Evolutionary conservation across 2,797 vertebrate species (phyloP), one percentile per base, ranked within the genome.

Genomic region (Apodemus agrarius): DNA sequence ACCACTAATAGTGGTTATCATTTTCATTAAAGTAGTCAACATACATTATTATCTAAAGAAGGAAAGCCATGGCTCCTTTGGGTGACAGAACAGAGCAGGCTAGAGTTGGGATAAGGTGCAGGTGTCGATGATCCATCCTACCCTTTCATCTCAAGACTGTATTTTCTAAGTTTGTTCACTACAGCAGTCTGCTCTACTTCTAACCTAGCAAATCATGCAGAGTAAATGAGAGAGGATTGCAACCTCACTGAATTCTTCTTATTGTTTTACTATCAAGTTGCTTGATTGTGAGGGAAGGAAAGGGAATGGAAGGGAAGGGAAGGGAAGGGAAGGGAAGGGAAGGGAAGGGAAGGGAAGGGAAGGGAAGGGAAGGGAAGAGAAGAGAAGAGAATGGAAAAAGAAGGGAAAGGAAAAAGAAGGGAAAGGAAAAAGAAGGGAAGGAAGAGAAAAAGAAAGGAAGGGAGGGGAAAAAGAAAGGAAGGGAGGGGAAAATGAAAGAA

Each of bases 401-500:
- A n/a, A n/a, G n/a, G n/a, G n/a, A n/a, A n/a, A n/a, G n/a, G n/a
- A n/a, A n/a, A n/a, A n/a, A n/a, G n/a, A n/a, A n/a, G n/a, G n/a
- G 12, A 1, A 46, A 43, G 54, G 43, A 7, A 86, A 86, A 17
- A 34, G 1, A 37, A n/a, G 26, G 14, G 54, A 31, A 31, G 26
- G 49, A 17, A 26, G 3, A 17, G 31, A 9, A 12, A 31, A 14
- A 31, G 26, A 26, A 26, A 14, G 16, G 16, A 3, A 43, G 37
- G 19, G 19, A 24, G 13, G 40, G 12, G 7, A 37, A 2, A 19
- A 24, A n/a, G 26, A 21, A 24, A 6, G 3, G 10, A 26, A 19
- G 1, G 3, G 6, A 5, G 5, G 4, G 5, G 5, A 6, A 3
- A n/a, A n/a, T n/a, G 2, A 14, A 29, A 3, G 16, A 7, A 46